Evolutionary conservation across 2,797 vertebrate genomes (phyloP).

Genomic region (Semaprochilodus insignis): DNA sequence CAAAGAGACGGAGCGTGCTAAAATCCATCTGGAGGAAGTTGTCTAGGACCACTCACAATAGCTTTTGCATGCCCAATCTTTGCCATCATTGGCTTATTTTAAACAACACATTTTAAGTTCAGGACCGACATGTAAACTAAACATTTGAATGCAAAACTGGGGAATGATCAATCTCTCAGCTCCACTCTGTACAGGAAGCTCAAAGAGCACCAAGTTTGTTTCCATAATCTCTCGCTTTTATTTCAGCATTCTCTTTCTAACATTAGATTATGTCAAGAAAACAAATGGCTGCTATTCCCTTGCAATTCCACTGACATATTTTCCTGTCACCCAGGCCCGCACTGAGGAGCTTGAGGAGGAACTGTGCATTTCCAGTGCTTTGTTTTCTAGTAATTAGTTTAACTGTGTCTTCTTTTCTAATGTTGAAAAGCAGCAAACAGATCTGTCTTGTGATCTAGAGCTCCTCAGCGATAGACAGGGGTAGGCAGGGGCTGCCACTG

Average conservation of each 20-base stretch:
- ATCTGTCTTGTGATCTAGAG: slow-evolving; percentile 78
- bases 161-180: slow-evolving; percentile 80
- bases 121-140: slow-evolving; percentile 82
- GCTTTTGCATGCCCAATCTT: not conserved
- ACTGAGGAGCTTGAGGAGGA: slow-evolving; percentile 79
- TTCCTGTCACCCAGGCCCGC: slow-evolving; percentile 61
- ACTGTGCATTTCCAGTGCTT: slow-evolving; percentile 48
- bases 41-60: slow-evolving; percentile 75
- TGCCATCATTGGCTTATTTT: not conserved
- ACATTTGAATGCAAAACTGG: slow-evolving; percentile 78
- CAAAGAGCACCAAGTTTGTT: slow-evolving; percentile 78
- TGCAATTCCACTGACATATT: slow-evolving; percentile 40
- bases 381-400: slow-evolving; percentile 18
- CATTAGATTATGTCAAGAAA: not conserved
- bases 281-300: slow-evolving; percentile 26
- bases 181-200: slow-evolving; percentile 78
- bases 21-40: slow-evolving; percentile 76
- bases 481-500: slow-evolving; percentile 75
- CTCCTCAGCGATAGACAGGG: slow-evolving; percentile 78
- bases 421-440: slow-evolving; percentile 80
- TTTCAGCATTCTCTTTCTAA: not conserved
- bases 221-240: not conserved
- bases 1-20: slow-evolving; percentile 75
- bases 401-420: slow-evolving; percentile 45
- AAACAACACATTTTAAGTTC: slow-evolving; percentile 13